Evolutionary conservation across 2,888 invertebrate genomes (phyloP), one percentile per base, ranked within the genome.

Genomic region (Timema podura): DNA sequence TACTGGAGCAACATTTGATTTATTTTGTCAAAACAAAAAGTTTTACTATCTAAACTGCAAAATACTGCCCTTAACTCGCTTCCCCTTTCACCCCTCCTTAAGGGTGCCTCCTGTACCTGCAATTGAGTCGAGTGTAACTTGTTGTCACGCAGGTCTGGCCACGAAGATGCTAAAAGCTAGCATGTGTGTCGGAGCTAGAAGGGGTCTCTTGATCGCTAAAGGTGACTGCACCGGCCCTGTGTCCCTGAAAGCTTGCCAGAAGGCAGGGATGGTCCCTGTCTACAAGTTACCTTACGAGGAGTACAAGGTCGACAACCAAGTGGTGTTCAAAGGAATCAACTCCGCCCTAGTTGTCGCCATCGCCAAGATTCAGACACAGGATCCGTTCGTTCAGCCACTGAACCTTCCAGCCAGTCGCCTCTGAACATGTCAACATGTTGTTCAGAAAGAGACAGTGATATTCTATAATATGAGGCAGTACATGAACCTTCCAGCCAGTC

Each of bases 161-260:
- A 51, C 61, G 0, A 15, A 57, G 46, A n/a, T 70, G 67, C 45
- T 57, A 11, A 61, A 59, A 11, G 66, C 67, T 6, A 69, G 70
- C 59, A 44, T 71, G 46, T 70, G 67, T 11, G 49, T 71, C 11
- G 72, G 49, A 2, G 69, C 72, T 11, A 5, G 11, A 10, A 49
- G 48, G 11, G 67, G 69, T 10, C 57, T 72, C n/a, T n/a, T 44
- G 46, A 59, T 48, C 9, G 67, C 69, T 7, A 72, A 72, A 45
- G 71, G 67, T 0, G 72, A 72, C 59, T 66, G 67, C n/a, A 72
- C 72, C 6, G 69, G 72, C 6, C 45, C 67, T 9, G 69, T 59
- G 6, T 70, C 72, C 11, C 47, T 67, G 7, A 66, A 66, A 11
- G 64, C 64, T 13, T 48, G 64, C 6, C 48, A 64, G 47, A 48